These are phyloP conservation scores for Crioceris asparagi DNA, from an alignment of 2,888 invertebrate species.

Conservation along the genomic window DNA sequence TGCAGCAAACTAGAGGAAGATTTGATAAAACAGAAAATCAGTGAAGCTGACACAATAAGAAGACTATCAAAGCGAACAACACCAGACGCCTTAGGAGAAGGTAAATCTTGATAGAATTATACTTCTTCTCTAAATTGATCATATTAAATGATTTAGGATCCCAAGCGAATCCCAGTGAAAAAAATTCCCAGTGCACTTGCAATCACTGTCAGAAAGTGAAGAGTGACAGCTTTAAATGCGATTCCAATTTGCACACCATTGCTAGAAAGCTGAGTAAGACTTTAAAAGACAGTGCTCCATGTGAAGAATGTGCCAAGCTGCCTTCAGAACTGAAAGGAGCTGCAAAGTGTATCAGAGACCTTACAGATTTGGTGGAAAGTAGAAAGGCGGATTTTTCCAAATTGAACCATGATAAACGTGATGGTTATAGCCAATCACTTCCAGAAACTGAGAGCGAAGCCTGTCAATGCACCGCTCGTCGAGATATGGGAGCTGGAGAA, in stretches of 20 bases:
- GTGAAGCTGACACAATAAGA: constrained; percentile 32
- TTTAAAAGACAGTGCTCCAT: constrained; percentile 25
- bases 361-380: constrained; percentile 29
- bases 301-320: constrained; percentile 23
- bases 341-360: constrained; percentile 28
- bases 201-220: background rate
- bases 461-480: constrained; percentile 12
- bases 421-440: constrained; percentile 14
- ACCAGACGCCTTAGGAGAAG: no score
- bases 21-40: constrained; percentile 34
- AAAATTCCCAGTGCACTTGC: background rate
- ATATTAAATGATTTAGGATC: background rate
- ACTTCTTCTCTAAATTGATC: no score
- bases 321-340: constrained; percentile 30
- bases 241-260: constrained; percentile 25
- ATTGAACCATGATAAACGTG: no score
- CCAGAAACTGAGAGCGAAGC: constrained; percentile 8
- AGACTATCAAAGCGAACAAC: constrained; percentile 20
- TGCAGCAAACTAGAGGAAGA: constrained; percentile 32
- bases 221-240: constrained; percentile 13
- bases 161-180: background rate
- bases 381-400: no score
- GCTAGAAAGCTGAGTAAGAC: constrained; percentile 30
- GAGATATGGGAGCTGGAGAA: constrained; percentile 10
- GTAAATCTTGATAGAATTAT: no score